Conservation (phyloP, 2,113 vertebrate species). For the Prunella himalayana region DNA sequence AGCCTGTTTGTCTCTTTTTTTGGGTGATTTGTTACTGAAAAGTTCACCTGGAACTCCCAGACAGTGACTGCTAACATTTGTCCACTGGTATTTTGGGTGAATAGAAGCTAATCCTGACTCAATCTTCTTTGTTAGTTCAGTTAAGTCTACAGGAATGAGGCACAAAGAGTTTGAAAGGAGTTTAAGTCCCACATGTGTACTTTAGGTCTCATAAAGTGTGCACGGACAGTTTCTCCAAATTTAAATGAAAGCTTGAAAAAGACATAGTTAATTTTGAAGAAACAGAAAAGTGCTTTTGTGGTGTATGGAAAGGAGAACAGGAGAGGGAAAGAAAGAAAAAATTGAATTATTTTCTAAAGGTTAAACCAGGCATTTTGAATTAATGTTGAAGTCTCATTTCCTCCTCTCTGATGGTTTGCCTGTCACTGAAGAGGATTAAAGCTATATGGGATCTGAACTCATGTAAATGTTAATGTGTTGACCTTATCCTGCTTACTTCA, state of each 20-base stretch:
- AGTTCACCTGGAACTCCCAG: not conserved
- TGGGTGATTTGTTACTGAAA: not conserved
- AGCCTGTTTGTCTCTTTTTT: not conserved
- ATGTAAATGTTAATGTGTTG: slow-evolving; percentile 53
- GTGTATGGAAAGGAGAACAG: not conserved
- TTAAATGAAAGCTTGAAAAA: slow-evolving; percentile 14
- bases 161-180: not conserved
- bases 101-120: not conserved
- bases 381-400: slow-evolving; percentile 45
- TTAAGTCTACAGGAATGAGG: not conserved
- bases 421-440: slow-evolving; percentile 35
- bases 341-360: slow-evolving; percentile 49
- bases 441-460: slow-evolving; percentile 9
- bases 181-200: not conserved
- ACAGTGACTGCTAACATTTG: not conserved
- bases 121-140: not conserved
- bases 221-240: not conserved
- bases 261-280: not conserved
- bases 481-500: slow-evolving; percentile 30
- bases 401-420: not conserved
- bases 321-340: not conserved
- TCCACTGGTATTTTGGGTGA: not conserved
- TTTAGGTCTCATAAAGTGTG: not conserved
- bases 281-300: not conserved
- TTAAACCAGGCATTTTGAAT: slow-evolving; percentile 46